Evolutionary conservation across 2,888 invertebrate genomes (phyloP).

Genomic region (Drosophila nigricruria): DNA sequence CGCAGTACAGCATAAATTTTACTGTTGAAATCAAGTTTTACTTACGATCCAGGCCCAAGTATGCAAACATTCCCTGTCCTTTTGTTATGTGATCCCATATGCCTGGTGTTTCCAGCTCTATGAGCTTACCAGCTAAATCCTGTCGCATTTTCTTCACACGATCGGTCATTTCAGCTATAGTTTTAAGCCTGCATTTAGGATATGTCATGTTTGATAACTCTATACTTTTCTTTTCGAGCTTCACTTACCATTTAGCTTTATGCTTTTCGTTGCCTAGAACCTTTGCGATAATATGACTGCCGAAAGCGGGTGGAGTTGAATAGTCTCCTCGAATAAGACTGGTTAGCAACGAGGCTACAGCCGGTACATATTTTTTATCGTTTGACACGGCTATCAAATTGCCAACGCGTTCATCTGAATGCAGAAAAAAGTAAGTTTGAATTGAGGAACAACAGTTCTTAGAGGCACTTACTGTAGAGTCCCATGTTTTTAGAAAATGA

Average conservation of each 20-base stretch:
- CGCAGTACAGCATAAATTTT: not conserved
- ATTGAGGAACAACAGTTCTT: too few species aligned
- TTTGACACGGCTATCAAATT: conserved; percentile 92
- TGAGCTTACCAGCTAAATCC: conserved; percentile 89
- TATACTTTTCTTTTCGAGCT: not conserved
- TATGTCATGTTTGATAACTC: too few species aligned
- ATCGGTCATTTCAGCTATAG: conserved; percentile 88
- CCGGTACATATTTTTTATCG: conserved; percentile 87
- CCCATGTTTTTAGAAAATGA: conserved; percentile 99
- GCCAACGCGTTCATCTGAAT: conserved; percentile 95
- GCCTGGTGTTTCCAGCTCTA: conserved; percentile 92
- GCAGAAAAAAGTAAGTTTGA: too few species aligned
- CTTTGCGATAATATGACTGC: conserved; percentile 93
- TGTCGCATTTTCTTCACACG: conserved; percentile 94
- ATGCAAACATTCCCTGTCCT: conserved; percentile 40
- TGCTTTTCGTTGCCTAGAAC: conserved; percentile 91
- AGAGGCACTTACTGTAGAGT: conserved; percentile 92
- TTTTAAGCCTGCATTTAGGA: conserved; percentile 3
- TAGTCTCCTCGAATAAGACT: conserved; percentile 94
- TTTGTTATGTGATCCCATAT: conserved; percentile 85
- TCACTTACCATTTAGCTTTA: conserved; percentile 91
- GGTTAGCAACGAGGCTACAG: conserved; percentile 93
- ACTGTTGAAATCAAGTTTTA: not conserved
- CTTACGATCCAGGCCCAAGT: conserved; percentile 29
- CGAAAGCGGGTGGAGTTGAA: conserved; percentile 98